Base-by-base conservation (phyloP, 2,888 invertebrate genomes). In the Tachina grossa region DNA sequence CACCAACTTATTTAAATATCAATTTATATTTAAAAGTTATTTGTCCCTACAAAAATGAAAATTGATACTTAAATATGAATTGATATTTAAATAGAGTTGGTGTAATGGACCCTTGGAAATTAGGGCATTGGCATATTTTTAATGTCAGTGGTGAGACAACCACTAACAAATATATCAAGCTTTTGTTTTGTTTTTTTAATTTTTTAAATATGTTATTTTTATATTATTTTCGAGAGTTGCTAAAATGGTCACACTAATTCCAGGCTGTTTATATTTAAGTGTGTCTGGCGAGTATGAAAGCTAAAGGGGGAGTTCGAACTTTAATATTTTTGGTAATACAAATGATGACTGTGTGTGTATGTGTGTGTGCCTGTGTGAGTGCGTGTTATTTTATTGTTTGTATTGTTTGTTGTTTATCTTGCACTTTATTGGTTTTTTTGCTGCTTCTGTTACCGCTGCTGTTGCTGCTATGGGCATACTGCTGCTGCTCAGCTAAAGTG, bases 401-500 rank as follows among this genome's bases (percentile, higher is more conserved):
- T 19, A 19, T 51, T 51, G 41, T 51, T 47, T 22, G 45, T 65
- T 51, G 9, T 43, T n/a, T 16, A 6, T 49, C 49, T 66, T 66
- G 11, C 19, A 31, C n/a, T 43, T 59, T 66, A 10, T 61, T 49
- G 41, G 9, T 79, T n/a, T 31, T 68, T 13, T 68, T 19, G 49
- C 49, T n/a, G 14, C 45, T 65, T 13, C 8, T 65, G 14, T 39
- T 65, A 9, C 2, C 19, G 19, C 9, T 14, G 63, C 57, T 66
- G 11, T 53, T 14, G 41, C 65, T 19, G 31, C 53, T 53, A 19
- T 6, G 43, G 19, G 47, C n/a, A n/a, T 43, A 19, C 66, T 74
- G 19, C 31, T 47, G 57, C 39, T 39, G 45, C 10, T 72, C 39
- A 71, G 49, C 59, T 71, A 22, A 61, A 84, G 61, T 76, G 80